phyloP scores from a whole-genome alignment of 2,113 vertebrate genomes.

The Callorhinus ursinus region DNA sequence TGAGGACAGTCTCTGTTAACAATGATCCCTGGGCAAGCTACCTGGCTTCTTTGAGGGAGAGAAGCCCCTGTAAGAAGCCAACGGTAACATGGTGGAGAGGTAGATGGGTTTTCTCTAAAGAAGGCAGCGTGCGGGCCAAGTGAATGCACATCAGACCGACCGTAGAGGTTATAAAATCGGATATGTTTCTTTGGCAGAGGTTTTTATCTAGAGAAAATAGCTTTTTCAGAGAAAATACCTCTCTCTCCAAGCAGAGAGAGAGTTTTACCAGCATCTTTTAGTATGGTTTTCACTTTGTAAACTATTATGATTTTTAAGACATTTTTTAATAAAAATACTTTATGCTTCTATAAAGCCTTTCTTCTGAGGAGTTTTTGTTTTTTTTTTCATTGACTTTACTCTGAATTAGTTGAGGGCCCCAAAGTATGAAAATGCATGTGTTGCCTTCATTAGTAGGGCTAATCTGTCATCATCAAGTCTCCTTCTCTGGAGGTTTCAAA shows the following conservation, averaged over 20 bases:
- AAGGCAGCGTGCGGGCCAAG: background rate
- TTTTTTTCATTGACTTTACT: background rate
- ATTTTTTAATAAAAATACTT: background rate
- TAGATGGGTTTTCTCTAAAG: background rate
- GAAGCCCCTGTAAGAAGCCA: background rate
- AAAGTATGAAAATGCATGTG: background rate
- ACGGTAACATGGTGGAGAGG: background rate
- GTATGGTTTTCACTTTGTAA: conserved; percentile 35
- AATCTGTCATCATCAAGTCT: background rate
- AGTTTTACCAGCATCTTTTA: background rate
- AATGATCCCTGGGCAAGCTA: conserved; percentile 45
- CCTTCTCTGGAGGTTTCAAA: background rate
- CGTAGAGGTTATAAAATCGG: background rate
- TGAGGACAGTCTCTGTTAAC: conserved; percentile 81
- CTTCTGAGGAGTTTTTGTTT: background rate
- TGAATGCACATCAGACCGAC: background rate
- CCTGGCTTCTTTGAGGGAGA: background rate
- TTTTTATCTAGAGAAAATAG: background rate
- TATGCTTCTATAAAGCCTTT: background rate
- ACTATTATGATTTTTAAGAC: background rate
- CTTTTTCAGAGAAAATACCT: background rate
- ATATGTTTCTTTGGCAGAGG: background rate
- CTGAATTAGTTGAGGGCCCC: background rate
- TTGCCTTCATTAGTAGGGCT: background rate
- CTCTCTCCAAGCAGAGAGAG: background rate